Percentiles rank a stretch among this genome's conserved stretches.
Conservation (phyloP, 1,140 invertebrate species). For the Ceratitis capitata region DNA sequence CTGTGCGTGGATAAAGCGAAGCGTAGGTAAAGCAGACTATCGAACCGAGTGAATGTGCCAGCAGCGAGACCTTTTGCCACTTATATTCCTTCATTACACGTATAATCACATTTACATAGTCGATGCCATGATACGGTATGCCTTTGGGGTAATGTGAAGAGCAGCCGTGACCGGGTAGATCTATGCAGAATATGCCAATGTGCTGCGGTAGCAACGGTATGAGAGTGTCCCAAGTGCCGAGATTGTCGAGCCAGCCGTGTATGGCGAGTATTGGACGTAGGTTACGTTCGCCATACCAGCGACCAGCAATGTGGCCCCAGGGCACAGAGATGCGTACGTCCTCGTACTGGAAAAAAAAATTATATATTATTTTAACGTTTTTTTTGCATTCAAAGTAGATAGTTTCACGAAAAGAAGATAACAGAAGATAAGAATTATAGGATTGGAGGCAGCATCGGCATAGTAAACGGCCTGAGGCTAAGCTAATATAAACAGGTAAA, state of each 20-base stretch:
- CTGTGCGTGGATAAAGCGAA: constrained; percentile 69
- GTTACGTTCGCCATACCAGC: constrained; percentile 74
- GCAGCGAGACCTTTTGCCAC: constrained; percentile 75
- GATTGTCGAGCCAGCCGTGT: constrained; percentile 83
- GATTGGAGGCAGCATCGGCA: too few relatives aligned
- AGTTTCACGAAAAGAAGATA: background rate
- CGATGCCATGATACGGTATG: constrained; percentile 71
- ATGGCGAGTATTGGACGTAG: constrained; percentile 74
- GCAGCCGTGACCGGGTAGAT: constrained; percentile 78
- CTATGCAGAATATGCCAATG: constrained; percentile 73
- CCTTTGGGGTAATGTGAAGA: constrained; percentile 75
- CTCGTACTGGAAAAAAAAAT: constrained; percentile 65
- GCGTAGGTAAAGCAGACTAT: constrained; percentile 70
- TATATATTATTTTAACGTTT: too few relatives aligned
- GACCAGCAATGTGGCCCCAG: constrained; percentile 75
- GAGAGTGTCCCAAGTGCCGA: constrained; percentile 76
- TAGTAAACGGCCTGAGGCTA: too few relatives aligned
- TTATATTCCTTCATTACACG: constrained; percentile 73
- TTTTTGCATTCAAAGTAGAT: too few relatives aligned
- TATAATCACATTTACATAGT: constrained; percentile 69
- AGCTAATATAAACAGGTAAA: too few relatives aligned
- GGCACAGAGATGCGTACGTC: constrained; percentile 74
- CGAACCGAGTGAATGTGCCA: constrained; percentile 76
- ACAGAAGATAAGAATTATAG: background rate
- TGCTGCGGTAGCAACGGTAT: constrained; percentile 71